A percentile compares a stretch with the other conserved stretches of the same genome.
Evolutionary conservation across 2,888 invertebrate genomes (phyloP).

Genomic region (Hemaris fuciformis): DNA sequence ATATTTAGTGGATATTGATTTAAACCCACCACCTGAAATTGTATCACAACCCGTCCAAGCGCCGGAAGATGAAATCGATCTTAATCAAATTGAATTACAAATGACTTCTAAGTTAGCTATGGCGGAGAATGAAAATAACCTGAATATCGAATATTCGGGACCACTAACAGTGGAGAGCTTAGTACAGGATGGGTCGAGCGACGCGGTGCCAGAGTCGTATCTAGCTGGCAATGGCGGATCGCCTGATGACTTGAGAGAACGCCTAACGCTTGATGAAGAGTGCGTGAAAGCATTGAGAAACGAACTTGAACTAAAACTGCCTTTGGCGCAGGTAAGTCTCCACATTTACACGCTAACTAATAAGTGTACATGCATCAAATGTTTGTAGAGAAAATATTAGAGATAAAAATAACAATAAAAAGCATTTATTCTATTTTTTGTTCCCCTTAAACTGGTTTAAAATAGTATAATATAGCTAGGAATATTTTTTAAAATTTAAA

Average conservation of each 20-base stretch:
- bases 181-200: conserved; percentile 53
- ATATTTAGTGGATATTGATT: conserved; percentile 64
- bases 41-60: conserved; percentile 35
- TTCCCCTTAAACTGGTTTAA: no score
- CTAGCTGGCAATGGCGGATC: conserved; percentile 77
- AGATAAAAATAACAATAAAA: no score
- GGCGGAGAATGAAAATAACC: conserved; percentile 78
- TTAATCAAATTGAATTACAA: conserved; percentile 71
- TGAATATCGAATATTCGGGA: conserved; percentile 76
- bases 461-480: neutral
- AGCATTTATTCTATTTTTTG: no score
- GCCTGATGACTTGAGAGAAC: conserved; percentile 77
- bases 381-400: no score
- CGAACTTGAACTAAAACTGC: conserved; percentile 86
- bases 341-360: no score
- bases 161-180: conserved; percentile 63
- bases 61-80: conserved; percentile 55
- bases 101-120: conserved; percentile 75
- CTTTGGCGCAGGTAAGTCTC: conserved; percentile 83
- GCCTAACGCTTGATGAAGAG: conserved; percentile 85
- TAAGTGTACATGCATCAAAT: no score
- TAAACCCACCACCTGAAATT: conserved; percentile 37
- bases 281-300: conserved; percentile 86
- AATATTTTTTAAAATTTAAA: no score
- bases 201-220: conserved; percentile 54